These are phyloP conservation scores for Lymantria monacha DNA, from an alignment of 2,888 invertebrate species.

Conservation along the genomic window DNA sequence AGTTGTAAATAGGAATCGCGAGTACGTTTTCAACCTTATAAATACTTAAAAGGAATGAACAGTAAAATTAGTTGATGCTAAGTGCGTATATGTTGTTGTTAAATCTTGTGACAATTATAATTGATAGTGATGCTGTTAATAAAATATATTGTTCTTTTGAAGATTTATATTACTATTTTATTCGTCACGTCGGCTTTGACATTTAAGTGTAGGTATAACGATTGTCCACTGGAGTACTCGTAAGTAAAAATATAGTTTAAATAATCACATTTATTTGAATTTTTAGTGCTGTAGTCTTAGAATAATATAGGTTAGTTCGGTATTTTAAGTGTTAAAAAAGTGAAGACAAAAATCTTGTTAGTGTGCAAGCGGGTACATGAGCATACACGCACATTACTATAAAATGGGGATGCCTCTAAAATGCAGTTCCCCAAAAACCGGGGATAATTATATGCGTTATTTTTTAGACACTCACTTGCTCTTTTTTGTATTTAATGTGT, in stretches of 20 bases:
- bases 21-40: constrained; percentile 1
- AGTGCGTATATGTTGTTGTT: constrained; percentile 9
- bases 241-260: constrained; percentile 15
- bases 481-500: no score
- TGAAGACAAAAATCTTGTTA: no score
- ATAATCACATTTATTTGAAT: neutral
- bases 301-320: no score
- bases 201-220: constrained; percentile 15
- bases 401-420: no score
- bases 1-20: neutral
- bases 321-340: no score
- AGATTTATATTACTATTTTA: constrained; percentile 6
- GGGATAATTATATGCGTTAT: no score
- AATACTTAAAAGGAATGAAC: constrained; percentile 8
- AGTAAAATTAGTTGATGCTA: constrained; percentile 15
- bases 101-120: constrained; percentile 1
- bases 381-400: no score
- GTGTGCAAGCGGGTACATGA: no score
- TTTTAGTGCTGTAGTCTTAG: no score
- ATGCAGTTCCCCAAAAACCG: no score
- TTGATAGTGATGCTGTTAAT: constrained; percentile 26
- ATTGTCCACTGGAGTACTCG: constrained; percentile 19
- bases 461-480: no score
- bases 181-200: constrained; percentile 10
- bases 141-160: constrained; percentile 10